These are phyloP conservation scores for Synodontis membranacea DNA, from an alignment of 2,113 vertebrate species.

Conservation along the genomic window DNA sequence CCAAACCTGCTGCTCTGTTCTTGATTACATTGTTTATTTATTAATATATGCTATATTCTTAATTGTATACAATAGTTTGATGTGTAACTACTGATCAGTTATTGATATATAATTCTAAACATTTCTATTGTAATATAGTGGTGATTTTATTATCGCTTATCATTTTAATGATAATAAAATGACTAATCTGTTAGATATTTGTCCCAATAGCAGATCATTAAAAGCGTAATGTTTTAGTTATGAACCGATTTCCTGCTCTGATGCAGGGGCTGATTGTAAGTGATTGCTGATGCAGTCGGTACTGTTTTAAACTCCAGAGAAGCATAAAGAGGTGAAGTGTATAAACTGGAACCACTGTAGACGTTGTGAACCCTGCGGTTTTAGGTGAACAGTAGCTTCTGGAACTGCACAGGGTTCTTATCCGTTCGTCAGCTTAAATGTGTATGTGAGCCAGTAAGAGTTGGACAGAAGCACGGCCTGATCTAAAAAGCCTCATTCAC, in stretches of 20 bases:
- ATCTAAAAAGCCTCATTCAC: conserved; percentile 11
- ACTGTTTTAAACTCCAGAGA: neutral
- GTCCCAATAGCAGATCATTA: neutral
- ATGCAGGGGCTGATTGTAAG: neutral
- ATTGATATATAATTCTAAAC: neutral
- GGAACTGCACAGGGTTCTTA: neutral
- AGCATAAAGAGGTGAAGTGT: neutral
- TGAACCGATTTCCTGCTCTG: neutral
- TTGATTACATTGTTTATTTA: too few species aligned
- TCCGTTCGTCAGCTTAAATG: neutral
- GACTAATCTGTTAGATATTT: neutral
- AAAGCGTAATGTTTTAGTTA: neutral
- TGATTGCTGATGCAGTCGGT: neutral
- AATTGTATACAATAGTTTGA: neutral
- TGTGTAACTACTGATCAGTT: neutral
- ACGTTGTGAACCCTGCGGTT: neutral
- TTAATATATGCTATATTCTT: too few species aligned
- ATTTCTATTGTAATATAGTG: neutral
- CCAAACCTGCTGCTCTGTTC: too few species aligned
- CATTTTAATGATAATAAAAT: neutral
- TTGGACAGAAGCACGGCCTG: neutral
- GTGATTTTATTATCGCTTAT: neutral
- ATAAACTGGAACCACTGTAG: neutral
- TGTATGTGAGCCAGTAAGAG: neutral
- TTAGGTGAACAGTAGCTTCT: neutral